Percentiles rank a stretch among this genome's conserved stretches.
Evolutionary conservation across 2,797 vertebrate genomes (phyloP).

Genomic region (Numenius phaeopus): DNA sequence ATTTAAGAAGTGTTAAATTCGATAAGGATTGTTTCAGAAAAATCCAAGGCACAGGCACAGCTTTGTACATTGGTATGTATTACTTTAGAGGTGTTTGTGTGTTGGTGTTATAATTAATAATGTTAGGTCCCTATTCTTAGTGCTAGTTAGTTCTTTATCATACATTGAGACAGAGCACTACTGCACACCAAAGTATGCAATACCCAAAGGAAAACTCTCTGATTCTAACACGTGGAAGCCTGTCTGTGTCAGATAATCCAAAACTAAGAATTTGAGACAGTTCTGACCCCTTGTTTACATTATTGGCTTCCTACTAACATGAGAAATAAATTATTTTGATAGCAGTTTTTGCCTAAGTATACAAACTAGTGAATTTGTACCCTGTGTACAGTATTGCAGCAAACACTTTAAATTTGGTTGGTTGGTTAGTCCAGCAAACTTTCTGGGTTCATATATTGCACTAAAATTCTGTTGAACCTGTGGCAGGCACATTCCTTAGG

Average conservation of each 20-base stretch:
- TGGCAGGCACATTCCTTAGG: slow-evolving; percentile 94
- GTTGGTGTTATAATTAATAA: slow-evolving; percentile 75
- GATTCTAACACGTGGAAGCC: slow-evolving; percentile 77
- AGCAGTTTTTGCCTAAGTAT: slow-evolving; percentile 73
- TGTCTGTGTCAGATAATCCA: slow-evolving; percentile 76
- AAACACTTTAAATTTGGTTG: slow-evolving; percentile 84
- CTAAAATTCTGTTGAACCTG: slow-evolving; percentile 94
- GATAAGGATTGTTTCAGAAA: slow-evolving; percentile 65
- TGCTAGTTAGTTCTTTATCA: slow-evolving; percentile 75
- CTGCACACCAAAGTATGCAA: slow-evolving; percentile 86
- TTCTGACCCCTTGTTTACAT: slow-evolving; percentile 83
- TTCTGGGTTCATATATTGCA: slow-evolving; percentile 96
- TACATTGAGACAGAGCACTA: slow-evolving; percentile 82
- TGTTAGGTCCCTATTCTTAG: slow-evolving; percentile 75
- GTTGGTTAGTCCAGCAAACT: slow-evolving; percentile 89
- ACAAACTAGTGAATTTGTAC: slow-evolving; percentile 77
- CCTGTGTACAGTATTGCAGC: slow-evolving; percentile 81
- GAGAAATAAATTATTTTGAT: slow-evolving; percentile 69
- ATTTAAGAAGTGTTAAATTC: slow-evolving; percentile 63
- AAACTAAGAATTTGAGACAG: slow-evolving; percentile 73
- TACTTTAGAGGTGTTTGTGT: slow-evolving; percentile 77
- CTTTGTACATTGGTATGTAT: slow-evolving; percentile 77
- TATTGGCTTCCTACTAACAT: slow-evolving; percentile 79
- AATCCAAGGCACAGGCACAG: slow-evolving; percentile 74
- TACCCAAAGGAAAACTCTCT: slow-evolving; percentile 80